Conservation (phyloP, 2,113 vertebrate species). For the Zingel zingel region DNA sequence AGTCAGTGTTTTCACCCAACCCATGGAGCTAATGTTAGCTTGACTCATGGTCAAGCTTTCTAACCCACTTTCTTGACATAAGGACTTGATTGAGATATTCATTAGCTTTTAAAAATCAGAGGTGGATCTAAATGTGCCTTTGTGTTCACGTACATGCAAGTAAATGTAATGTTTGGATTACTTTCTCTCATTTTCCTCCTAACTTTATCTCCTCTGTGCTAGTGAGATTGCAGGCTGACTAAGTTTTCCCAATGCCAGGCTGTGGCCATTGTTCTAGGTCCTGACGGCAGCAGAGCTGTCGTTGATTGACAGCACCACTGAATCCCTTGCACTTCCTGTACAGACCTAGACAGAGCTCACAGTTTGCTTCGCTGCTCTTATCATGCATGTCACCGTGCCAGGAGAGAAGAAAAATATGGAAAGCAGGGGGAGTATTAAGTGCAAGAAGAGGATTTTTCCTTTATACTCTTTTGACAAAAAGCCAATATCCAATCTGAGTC, state of each 20-base stretch:
- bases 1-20: background rate
- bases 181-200: constrained; percentile 59
- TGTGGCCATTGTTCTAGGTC: constrained; percentile 81
- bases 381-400: constrained; percentile 73
- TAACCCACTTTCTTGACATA: constrained; percentile 17
- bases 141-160: background rate
- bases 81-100: constrained; percentile 52
- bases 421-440: constrained; percentile 59
- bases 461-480: constrained; percentile 50
- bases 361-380: constrained; percentile 77
- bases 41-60: constrained; percentile 48
- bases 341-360: constrained; percentile 79
- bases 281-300: constrained; percentile 68
- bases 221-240: constrained; percentile 69
- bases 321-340: constrained; percentile 82
- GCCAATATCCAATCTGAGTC: constrained; percentile 43
- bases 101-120: constrained; percentile 29
- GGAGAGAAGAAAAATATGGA: constrained; percentile 58
- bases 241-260: constrained; percentile 63
- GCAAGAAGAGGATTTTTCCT: constrained; percentile 59
- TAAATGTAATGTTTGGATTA: constrained; percentile 27
- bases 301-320: constrained; percentile 82
- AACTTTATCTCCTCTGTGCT: constrained; percentile 68
- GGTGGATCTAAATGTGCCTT: constrained; percentile 5
- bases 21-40: constrained; percentile 61